Base-by-base conservation (phyloP, 2,888 invertebrate species). In the Scaptomyza flava region DNA sequence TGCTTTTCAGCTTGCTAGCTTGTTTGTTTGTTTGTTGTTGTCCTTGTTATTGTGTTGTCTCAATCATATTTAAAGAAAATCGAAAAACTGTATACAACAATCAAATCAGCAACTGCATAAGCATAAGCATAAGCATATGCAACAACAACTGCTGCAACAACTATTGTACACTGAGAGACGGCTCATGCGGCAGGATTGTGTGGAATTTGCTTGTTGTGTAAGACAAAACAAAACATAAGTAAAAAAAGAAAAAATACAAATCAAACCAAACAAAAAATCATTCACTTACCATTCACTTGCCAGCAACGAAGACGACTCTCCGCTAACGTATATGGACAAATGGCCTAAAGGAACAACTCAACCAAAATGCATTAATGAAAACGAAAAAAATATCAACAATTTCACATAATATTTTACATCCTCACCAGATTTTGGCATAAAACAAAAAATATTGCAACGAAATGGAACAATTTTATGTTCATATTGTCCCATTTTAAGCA, bases 191-290 rank as follows among this genome's bases (percentile, higher is more conserved):
- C 78, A 81, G 81, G 65, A 72, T 77, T 71, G 71, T 74, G 52
- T 68, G 81, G 81, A 74, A 65, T 72, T 81, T 81, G 79, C 85
- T 81, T 74, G 80, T 81, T 81, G 71, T 81, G 69, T 83, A 83
- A 77, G 62, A 74, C 36, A 63, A 56, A 63, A 45, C 48, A 58
- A 72, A 77, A 74, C 50, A 66, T 2, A 54, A 57, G 62, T 66
- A 62, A 67, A 67, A 63, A 41, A 17, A 17, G 17, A 17, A 17
- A 70, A 66, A 67, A 72, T 68, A 79, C 34, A 45, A 74, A 62
- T 41, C 47, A 47, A 47, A 68, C 31, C 33, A 67, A 57, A 64
- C 45, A 72, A 75, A 68, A 80, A 73, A 58, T 66, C 81, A 81
- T 84, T 81, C 64, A 81, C 81, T 81, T 81, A 84, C 79, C 81